Evolutionary conservation across 2,888 invertebrate genomes (phyloP).

Genomic region (Sarcophaga variegata): DNA sequence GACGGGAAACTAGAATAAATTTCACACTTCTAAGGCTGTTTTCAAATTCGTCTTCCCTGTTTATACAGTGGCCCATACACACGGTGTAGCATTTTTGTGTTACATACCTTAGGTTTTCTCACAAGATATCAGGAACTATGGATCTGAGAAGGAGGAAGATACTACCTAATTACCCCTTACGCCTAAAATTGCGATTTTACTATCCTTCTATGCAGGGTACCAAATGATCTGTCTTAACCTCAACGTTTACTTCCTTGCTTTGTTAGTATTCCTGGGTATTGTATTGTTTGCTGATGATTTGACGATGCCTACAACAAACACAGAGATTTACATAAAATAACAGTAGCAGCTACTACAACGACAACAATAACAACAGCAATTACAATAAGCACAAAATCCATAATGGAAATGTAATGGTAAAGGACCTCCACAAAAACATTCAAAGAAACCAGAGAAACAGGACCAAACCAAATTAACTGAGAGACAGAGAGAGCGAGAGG

Average conservation of each 20-base stretch:
- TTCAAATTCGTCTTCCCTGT: too few relatives aligned
- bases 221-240: background rate
- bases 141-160: too few relatives aligned
- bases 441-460: background rate
- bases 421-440: slow-evolving; percentile 10
- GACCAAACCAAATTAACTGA: background rate
- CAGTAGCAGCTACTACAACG: background rate
- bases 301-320: slow-evolving; percentile 16
- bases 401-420: slow-evolving; percentile 50
- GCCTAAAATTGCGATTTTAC: too few relatives aligned
- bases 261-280: background rate
- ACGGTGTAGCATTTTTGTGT: too few relatives aligned
- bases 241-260: background rate
- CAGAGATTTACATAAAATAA: slow-evolving; percentile 29
- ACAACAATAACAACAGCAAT: slow-evolving; percentile 15
- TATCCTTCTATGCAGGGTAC: too few relatives aligned
- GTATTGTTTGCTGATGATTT: slow-evolving; percentile 31
- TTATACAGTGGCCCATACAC: too few relatives aligned
- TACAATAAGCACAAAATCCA: slow-evolving; percentile 29
- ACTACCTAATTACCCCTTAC: too few relatives aligned
- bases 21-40: too few relatives aligned
- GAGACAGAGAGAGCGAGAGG: background rate
- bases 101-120: too few relatives aligned
- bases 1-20: too few relatives aligned
- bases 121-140: too few relatives aligned